These are phyloP conservation scores for Nasonia vitripennis DNA, from an alignment of 1,140 invertebrate genomes.

Conservation along the genomic window DNA sequence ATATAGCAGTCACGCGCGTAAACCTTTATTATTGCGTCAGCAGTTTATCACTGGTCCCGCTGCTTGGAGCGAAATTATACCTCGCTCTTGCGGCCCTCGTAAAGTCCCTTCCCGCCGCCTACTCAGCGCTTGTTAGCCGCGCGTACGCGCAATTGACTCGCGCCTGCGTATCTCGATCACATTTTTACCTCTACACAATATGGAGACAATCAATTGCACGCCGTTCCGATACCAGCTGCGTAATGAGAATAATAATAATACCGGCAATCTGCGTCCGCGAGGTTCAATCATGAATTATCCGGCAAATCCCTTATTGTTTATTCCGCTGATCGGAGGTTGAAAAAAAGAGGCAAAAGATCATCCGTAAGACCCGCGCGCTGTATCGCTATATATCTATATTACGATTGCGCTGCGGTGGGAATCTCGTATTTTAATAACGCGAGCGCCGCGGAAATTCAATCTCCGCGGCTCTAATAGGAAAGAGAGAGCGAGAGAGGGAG, in stretches of 20 bases:
- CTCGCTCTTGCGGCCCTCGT: slow-evolving; percentile 40
- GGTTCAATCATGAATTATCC: neutral
- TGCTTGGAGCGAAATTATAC: slow-evolving; percentile 63
- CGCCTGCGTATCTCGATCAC: too few relatives aligned
- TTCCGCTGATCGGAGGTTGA: neutral
- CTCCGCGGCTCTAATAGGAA: slow-evolving; percentile 13
- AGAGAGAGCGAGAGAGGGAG: too few relatives aligned
- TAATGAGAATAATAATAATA: neutral
- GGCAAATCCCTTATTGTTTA: slow-evolving; percentile 10
- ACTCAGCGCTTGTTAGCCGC: too few relatives aligned
- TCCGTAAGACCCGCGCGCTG: neutral
- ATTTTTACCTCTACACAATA: too few relatives aligned
- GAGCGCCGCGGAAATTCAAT: slow-evolving; percentile 38
- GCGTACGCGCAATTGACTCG: too few relatives aligned
- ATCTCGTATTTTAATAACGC: slow-evolving; percentile 29
- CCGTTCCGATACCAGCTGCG: too few relatives aligned
- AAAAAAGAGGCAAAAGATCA: neutral
- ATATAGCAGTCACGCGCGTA: slow-evolving; percentile 24
- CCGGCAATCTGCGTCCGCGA: neutral
- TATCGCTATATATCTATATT: neutral
- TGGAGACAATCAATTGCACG: too few relatives aligned
- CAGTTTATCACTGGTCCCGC: slow-evolving; percentile 61
- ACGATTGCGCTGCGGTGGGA: neutral
- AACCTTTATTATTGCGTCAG: slow-evolving; percentile 59
- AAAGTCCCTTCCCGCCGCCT: neutral